Base-by-base conservation (phyloP, 2,888 invertebrate species). In the Caenorhabditis sp. region DNA sequence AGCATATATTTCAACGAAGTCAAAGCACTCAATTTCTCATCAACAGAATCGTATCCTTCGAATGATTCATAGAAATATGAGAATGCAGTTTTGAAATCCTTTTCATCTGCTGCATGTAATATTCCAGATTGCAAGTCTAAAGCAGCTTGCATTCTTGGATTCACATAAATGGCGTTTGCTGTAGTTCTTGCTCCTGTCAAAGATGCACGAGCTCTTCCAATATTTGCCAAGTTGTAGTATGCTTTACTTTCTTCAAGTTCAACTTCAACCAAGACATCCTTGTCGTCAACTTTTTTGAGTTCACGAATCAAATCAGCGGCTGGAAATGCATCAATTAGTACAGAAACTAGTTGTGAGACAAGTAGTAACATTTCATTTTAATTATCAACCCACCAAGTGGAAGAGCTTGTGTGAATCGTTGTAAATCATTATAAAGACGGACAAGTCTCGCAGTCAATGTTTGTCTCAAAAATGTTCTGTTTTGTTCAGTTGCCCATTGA, bases 51-150 rank as follows among this genome's bases (percentile, higher is more conserved):
- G 89, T 95, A 97, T 82, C 80, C 82, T 90, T 99, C 99, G 89
- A 97, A 99, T 17, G 97, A 97, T 91, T 99, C 99, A 89, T 97
- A 99, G 89, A 99, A 99, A 89, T 99, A 99, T 66, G 97, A 99
- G 90, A 95, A 99, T 57, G 97, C 97, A 68, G 99, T 99, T 91
- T 99, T 99, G 89, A 99, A 99, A 88, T 99, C 99, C 84, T 94
- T 93, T 89, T 99, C 99, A 88, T 99, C 99, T n/a, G 97, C 97
- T 12, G 99, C 99, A 90, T 99, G 99, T 67, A 99, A 90, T 82
- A 99, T 95, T 63, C 97, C 97, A 5, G 97, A 97, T 88, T 97
- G 97, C 80, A 97, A 91, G 90, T 99, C 99, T 50, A 99, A 91
- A 12, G 96, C 93, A 10, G 97, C 96, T 90, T 99, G 99, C 91